Base-by-base conservation (phyloP, 2,113 vertebrate genomes). In the Scatophagus argus region DNA sequence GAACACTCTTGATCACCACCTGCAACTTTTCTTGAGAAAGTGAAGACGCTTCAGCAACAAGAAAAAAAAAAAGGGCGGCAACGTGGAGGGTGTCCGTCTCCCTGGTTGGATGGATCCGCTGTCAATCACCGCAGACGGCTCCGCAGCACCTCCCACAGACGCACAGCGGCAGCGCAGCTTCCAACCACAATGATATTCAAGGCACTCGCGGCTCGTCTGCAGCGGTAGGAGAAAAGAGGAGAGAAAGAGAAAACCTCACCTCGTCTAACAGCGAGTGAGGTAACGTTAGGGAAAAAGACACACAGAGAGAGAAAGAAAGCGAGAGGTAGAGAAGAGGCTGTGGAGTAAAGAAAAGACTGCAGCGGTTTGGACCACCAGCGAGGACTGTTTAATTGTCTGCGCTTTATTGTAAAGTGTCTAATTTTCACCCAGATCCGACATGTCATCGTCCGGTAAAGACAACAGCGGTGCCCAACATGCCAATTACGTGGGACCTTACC, bases 401-500 rank as follows among this genome's bases (percentile, higher is more conserved):
- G 74, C 73, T 84, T 76, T 29, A 71, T 83, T 41, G 19, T 25
- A 85, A 94, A 93, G 88, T 87, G 73, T 87, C 54, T 47, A 81
- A 66, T 79, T 87, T 87, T 41, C 79, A 78, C 84, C 34, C 75
- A 84, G 70, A 74, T 85, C 72, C 92, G 92, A 92, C 88, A 99
- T 99, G 97, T 97, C 98, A 95, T 97, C 97, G 92, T 96, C 97
- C 94, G 97, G 95, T 85, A 99, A 98, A 94, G 97, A 99, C 96
- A 96, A 96, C 96, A 96, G 96, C 95, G 97, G 95, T 91, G 96
- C 96, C 93, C 97, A 96, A 86, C 98, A 99, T 93, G 97, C 97
- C 95, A 98, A 97, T 94, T 99, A 99, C 94, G 98, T 99, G 96
- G 98, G 98, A 96, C 98, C 98, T 85, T 99, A 99, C 88, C 97